Base-by-base conservation (phyloP, 2,113 vertebrate species). In the Nansenia antarctica region DNA sequence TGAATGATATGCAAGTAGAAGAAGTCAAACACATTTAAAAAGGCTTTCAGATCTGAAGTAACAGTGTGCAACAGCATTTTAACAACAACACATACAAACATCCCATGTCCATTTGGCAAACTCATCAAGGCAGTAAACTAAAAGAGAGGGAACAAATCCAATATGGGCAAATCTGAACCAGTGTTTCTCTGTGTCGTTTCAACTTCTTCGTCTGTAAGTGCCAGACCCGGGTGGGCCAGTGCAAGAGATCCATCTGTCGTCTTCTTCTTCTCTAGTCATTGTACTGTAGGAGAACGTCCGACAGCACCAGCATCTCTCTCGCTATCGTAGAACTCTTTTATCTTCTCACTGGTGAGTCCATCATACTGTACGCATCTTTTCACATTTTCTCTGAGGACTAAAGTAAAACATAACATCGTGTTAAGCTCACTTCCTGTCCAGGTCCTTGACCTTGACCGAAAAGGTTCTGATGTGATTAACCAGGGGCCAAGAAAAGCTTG, bases 121-220 rank as follows among this genome's bases (percentile, higher is more conserved):
- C 54, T 53, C 18, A 53, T 67, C 47, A 73, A 73, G 63, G 63
- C 68, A 49, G 60, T 47, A 20, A 37, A 49, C 71, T 53, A 59
- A 26, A 55, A 49, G 45, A 47, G 34, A 26, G 37, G 1, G 26
- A 14, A 9, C 3, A 7, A 60, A 26, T 34, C 24, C 20, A 20
- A 31, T 29, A 22, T 11, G 31, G 59, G 24, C 34, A 54, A n/a
- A 62, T 62, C 53, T 69, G 42, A 69, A 71, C 67, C 79, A 82
- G 71, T 79, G 82, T 80, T 74, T 70, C 75, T 73, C 65, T 69
- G 61, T 55, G 61, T 55, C 70, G 55, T 59, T 53, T 55, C 27
- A 34, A 69, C 60, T 34, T 64, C 26, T 47, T 61, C 20, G n/a
- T 42, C 11, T n/a, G n/a, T 60, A 58, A 72, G 47, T 72, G 69